Evolutionary conservation across 2,113 vertebrate genomes (phyloP), one percentile per base, ranked within the genome.

Genomic region (Pachyramphus minor): DNA sequence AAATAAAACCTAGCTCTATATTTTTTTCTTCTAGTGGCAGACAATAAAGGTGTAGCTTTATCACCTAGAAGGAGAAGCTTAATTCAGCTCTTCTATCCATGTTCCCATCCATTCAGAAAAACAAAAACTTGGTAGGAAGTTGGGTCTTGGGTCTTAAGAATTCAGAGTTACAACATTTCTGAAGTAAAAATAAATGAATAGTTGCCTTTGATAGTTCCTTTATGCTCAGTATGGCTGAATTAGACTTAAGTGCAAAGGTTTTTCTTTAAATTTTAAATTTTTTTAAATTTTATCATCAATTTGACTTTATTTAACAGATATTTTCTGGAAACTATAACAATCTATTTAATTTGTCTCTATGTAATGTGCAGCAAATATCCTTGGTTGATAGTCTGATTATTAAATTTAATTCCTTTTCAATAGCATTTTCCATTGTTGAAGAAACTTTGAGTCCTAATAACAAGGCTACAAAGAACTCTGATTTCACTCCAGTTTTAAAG

Each of bases 261-360:
- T 98, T 98, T 98, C 97, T 97, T 98, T n/a, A n/a, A n/a, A n/a
- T n/a, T n/a, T n/a, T n/a, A n/a, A n/a, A n/a, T n/a, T n/a, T n/a
- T n/a, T n/a, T n/a, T n/a, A n/a, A n/a, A n/a, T n/a, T n/a, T n/a
- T 98, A 97, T 98, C 95, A 97, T 97, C 96, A 98, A 52, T 96
- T 97, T 98, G 96, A 97, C 96, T 95, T 97, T 92, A 89, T 96
- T 98, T 97, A 98, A 98, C 98, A 98, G 97, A 98, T 98, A 97
- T 97, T 97, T 98, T 97, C 91, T 93, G 90, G 89, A 93, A 97
- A 95, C 64, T 90, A 95, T 91, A 96, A 88, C 83, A 94, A 95
- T 95, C 83, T 95, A 97, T 97, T 97, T 96, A 96, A 97, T 98
- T 97, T 98, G 91, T 97, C 96, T 97, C 94, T 95, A 80, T 97